phyloP scores from a whole-genome alignment of 2,888 invertebrate species.

The Morpho deidamia region DNA sequence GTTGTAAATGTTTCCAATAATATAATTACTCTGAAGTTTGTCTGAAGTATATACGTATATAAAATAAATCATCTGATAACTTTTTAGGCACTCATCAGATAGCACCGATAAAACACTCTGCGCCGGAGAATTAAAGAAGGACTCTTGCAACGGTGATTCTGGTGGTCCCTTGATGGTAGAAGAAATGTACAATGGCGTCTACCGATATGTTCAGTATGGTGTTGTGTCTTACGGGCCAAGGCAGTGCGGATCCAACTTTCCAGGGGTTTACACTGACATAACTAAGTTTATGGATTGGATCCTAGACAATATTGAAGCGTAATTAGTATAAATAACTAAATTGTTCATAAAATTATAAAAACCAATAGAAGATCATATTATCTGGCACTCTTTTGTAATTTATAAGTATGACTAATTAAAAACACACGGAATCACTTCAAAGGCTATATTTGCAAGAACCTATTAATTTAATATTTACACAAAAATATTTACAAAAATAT shows the following conservation, averaged over 20 bases:
- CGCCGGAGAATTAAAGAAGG: constrained; percentile 60
- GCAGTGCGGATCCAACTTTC: constrained; percentile 42
- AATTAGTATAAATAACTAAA: neutral
- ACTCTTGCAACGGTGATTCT: constrained; percentile 82
- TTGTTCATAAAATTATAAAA: too few species aligned
- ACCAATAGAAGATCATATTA: too few species aligned
- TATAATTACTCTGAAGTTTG: too few species aligned
- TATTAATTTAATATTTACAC: too few species aligned
- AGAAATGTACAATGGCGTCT: constrained; percentile 6
- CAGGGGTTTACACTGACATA: constrained; percentile 62
- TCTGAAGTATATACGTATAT: too few species aligned
- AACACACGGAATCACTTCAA: too few species aligned
- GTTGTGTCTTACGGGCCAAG: constrained; percentile 35
- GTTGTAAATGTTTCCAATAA: too few species aligned
- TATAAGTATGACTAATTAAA: too few species aligned
- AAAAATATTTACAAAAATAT: too few species aligned
- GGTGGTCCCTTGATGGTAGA: constrained; percentile 80
- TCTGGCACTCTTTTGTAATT: too few species aligned
- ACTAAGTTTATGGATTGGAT: constrained; percentile 59
- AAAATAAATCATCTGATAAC: too few species aligned
- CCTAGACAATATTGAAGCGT: constrained; percentile 31
- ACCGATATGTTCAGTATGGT: constrained; percentile 36
- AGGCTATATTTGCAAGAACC: too few species aligned
- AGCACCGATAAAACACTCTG: constrained; percentile 35
- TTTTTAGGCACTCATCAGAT: constrained; percentile 4